phyloP scores from a whole-genome alignment of 2,888 invertebrate species.

The Tetragonula carbonaria region DNA sequence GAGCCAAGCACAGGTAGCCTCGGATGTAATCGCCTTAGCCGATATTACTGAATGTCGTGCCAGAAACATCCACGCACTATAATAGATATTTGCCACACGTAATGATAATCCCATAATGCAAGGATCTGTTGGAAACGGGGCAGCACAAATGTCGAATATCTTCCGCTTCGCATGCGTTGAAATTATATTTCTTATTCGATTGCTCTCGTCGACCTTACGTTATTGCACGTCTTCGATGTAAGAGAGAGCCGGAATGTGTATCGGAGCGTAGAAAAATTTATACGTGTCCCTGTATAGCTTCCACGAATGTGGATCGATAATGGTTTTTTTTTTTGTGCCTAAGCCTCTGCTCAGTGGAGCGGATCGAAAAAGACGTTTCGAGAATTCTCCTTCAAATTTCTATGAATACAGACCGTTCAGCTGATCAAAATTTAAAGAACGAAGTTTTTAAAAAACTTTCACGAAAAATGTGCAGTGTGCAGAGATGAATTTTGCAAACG shows the following conservation, averaged over 20 bases:
- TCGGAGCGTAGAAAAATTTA: constrained; percentile 21
- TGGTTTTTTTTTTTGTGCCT: constrained; percentile 25
- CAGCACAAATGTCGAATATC: constrained; percentile 65
- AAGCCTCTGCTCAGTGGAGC: constrained; percentile 16
- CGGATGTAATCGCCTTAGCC: constrained; percentile 70
- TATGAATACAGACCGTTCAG: background rate
- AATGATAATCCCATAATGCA: constrained; percentile 74
- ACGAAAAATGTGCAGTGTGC: background rate
- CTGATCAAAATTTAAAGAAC: background rate
- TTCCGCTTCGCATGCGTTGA: constrained; percentile 60
- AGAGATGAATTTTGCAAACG: background rate
- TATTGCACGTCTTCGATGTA: constrained; percentile 7
- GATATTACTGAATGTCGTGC: constrained; percentile 59
- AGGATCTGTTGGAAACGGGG: constrained; percentile 60
- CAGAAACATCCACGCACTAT: constrained; percentile 46
- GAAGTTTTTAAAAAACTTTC: background rate
- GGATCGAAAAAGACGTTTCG: background rate
- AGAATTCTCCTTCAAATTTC: background rate
- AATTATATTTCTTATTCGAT: constrained; percentile 66
- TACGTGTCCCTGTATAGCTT: constrained; percentile 3
- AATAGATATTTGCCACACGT: constrained; percentile 66
- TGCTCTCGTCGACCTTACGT: constrained; percentile 26
- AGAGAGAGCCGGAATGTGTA: constrained; percentile 19
- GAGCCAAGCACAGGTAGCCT: constrained; percentile 57
- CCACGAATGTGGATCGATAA: constrained; percentile 21